Evolutionary conservation across 2,113 vertebrate genomes (phyloP).

Genomic region (Gnathonemus longibarbis): DNA sequence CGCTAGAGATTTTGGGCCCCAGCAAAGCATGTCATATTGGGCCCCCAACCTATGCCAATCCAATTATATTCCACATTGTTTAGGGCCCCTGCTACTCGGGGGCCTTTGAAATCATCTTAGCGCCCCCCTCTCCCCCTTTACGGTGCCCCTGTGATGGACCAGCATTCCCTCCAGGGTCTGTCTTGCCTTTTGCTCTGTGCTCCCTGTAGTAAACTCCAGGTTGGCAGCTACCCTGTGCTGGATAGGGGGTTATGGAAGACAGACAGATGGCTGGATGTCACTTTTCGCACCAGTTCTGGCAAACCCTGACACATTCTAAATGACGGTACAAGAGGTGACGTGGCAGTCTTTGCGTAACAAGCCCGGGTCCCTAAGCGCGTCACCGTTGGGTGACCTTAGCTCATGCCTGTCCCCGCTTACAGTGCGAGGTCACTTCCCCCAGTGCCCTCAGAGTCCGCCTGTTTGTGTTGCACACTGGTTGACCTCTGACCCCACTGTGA

Average conservation of each 20-base stretch:
- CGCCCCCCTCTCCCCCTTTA: not conserved
- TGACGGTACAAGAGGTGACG: not conserved
- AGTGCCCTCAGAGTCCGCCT: not conserved
- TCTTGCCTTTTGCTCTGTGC: not conserved
- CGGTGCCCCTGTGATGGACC: not conserved
- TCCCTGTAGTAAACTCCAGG: not conserved
- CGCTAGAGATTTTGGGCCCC: not conserved
- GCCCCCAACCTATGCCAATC: not conserved
- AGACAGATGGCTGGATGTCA: not conserved
- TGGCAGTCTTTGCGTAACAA: not conserved
- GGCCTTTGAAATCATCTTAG: not conserved
- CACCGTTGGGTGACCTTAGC: not conserved
- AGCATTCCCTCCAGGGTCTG: not conserved
- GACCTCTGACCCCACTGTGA: not conserved
- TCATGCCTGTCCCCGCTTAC: not conserved
- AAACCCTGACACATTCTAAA: not conserved
- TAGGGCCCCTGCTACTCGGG: too few species aligned
- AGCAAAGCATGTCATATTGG: not conserved
- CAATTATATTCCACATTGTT: too few species aligned
- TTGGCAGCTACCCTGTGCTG: not conserved
- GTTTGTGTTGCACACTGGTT: not conserved
- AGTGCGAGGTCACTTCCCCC: conserved; percentile 1
- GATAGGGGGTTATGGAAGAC: not conserved
- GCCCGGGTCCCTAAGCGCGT: not conserved
- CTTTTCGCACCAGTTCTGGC: not conserved